phyloP scores from a whole-genome alignment of 2,888 invertebrate genomes.

The Tipula helvola region DNA sequence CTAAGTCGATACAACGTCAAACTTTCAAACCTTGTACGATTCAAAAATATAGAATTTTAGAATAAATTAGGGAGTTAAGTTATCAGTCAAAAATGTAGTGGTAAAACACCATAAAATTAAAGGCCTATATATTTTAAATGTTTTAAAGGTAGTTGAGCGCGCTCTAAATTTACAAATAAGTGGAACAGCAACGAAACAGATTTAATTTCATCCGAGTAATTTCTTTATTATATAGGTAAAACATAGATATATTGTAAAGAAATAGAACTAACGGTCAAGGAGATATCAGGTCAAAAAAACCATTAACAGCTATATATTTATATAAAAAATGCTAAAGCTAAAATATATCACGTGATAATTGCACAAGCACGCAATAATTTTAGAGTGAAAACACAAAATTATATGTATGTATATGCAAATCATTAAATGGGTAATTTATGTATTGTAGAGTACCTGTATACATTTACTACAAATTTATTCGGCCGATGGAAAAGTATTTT shows the following conservation, averaged over 20 bases:
- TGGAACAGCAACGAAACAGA: too few species aligned
- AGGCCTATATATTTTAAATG: too few species aligned
- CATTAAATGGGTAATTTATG: background rate
- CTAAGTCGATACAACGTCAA: too few species aligned
- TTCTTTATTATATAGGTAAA: too few species aligned
- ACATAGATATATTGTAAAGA: background rate
- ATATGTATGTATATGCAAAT: background rate
- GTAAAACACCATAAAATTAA: too few species aligned
- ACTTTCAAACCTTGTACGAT: too few species aligned
- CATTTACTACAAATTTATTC: background rate
- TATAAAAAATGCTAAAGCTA: background rate
- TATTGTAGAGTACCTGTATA: background rate
- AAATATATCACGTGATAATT: background rate
- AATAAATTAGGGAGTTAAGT: too few species aligned
- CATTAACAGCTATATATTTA: background rate
- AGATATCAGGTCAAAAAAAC: background rate
- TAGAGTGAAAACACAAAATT: background rate
- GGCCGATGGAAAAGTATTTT: background rate
- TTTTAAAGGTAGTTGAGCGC: too few species aligned
- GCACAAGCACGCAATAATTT: background rate
- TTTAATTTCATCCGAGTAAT: too few species aligned
- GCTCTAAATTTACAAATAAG: too few species aligned
- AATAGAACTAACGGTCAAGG: background rate
- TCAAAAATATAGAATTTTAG: too few species aligned
- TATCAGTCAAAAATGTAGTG: too few species aligned